Evolutionary conservation across 2,888 invertebrate genomes (phyloP), one percentile per base, ranked within the genome.

Genomic region (Caenorhabditis doughertyi): DNA sequence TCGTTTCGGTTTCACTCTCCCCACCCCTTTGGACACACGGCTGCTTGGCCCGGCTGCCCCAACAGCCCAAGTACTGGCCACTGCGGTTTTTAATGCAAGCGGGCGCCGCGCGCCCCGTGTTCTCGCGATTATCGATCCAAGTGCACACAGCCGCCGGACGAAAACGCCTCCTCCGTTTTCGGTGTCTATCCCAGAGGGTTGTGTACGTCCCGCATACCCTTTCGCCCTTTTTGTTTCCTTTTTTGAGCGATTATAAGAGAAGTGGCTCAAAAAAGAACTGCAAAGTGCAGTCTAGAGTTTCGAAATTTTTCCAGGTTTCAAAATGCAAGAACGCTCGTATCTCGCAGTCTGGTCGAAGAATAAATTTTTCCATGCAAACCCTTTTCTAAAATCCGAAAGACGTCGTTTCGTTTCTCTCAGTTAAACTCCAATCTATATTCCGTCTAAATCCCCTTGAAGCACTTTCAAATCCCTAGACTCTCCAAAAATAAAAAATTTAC

Each of bases 101-200:
- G 68, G 79, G 70, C 77, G 77, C 70, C 79, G 60, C 72, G 72
- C 79, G 72, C 72, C 64, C 62, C 56, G 62, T 70, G 70, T 79
- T 71, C 51, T 80, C 67, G 65, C 80, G 64, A 65, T 29, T 81
- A 72, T 81, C 71, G 76, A 81, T 81, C 81, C 76, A 25, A 76
- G 42, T 76, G 79, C 79, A 79, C 79, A 79, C 79, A 79, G 55
- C 47, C 39, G 42, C 27, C 49, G 29, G 67, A 23, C 27, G 42
- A 47, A 21, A 27, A 32, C 58, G 47, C n/a, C 47, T 35, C 23
- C 42, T 13, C 29, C 44, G 35, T 27, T 35, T 62, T 39, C 44
- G 44, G 44, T 47, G 25, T 62, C 64, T 49, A 68, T 68, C 47
- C 70, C 58, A 55, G 39, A 58, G 56, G 58, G 56, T 47, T 58